These are phyloP conservation scores for Zaprionus ghesquierei DNA, from an alignment of 1,140 invertebrate species.

Conservation along the genomic window DNA sequence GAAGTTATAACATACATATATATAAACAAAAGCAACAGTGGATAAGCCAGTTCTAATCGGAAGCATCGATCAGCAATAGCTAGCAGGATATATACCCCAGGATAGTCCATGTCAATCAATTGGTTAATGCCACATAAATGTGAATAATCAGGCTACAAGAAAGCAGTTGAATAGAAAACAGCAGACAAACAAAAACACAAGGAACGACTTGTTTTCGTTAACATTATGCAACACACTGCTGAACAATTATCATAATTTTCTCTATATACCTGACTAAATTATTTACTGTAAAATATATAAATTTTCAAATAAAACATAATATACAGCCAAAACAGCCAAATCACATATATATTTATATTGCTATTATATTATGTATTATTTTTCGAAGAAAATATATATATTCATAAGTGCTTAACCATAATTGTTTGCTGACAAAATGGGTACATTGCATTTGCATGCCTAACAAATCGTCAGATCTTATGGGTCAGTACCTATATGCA, in stretches of 20 bases:
- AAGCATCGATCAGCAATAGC: slow-evolving; percentile 7
- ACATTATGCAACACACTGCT: slow-evolving; percentile 39
- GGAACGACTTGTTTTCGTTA: slow-evolving; percentile 26
- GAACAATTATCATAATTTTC: slow-evolving; percentile 47
- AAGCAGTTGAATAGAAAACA: not conserved
- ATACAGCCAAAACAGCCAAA: slow-evolving; percentile 55
- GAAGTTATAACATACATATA: not conserved
- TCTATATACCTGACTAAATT: slow-evolving; percentile 75
- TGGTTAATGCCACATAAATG: slow-evolving; percentile 22
- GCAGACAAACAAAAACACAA: not conserved
- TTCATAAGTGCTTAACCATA: not conserved
- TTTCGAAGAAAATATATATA: slow-evolving; percentile 21
- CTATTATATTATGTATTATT: slow-evolving; percentile 35
- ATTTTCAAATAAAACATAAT: slow-evolving; percentile 75
- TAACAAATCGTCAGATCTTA: not conserved
- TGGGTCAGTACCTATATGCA: not conserved
- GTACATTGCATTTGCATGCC: not conserved
- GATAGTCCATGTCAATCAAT: slow-evolving; percentile 24
- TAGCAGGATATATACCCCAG: not conserved
- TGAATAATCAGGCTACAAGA: slow-evolving; percentile 5
- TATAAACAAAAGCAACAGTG: not conserved
- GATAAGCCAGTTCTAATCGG: not conserved
- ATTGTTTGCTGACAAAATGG: not conserved
- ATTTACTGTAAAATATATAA: slow-evolving; percentile 68
- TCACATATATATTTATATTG: not conserved